Conservation (phyloP, 2,113 vertebrate genomes). For the Garra rufa region DNA sequence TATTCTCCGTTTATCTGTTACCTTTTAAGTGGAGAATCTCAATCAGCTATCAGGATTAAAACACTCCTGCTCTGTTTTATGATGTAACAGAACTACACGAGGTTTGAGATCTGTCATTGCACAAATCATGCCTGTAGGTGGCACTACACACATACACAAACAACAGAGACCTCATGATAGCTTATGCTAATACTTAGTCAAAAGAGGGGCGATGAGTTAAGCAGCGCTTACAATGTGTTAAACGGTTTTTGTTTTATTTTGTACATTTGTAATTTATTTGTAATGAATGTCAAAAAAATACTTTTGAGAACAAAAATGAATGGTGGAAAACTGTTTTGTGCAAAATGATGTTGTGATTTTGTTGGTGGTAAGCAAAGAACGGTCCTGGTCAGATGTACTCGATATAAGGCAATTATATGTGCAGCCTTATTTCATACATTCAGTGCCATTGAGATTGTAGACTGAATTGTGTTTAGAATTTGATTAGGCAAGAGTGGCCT, state of each 20-base stretch:
- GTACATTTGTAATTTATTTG: slow-evolving; percentile 70
- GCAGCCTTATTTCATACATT: not conserved
- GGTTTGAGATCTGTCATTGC: slow-evolving; percentile 2
- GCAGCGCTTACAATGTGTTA: not conserved
- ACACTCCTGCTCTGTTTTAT: not conserved
- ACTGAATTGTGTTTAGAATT: not conserved
- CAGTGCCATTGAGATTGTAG: not conserved
- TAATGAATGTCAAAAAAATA: slow-evolving; percentile 27
- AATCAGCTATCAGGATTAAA: slow-evolving; percentile 3
- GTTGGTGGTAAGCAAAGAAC: not conserved
- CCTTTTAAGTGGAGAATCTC: not conserved
- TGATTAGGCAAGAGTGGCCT: not conserved
- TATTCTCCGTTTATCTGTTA: not conserved
- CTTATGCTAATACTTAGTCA: slow-evolving; percentile 9
- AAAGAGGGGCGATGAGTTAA: slow-evolving; percentile 19
- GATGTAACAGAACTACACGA: not conserved
- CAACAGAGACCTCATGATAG: slow-evolving; percentile 51
- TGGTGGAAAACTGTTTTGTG: slow-evolving; percentile 41
- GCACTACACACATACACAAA: slow-evolving; percentile 11
- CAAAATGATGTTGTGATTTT: slow-evolving; percentile 8
- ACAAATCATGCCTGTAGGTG: slow-evolving; percentile 23
- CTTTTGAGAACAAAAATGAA: not conserved
- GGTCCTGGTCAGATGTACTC: not conserved
- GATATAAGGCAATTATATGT: not conserved
- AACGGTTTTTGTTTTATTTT: slow-evolving; percentile 43